phyloP scores from a whole-genome alignment of 2,113 vertebrate genomes.

The Chaetops frenatus region DNA sequence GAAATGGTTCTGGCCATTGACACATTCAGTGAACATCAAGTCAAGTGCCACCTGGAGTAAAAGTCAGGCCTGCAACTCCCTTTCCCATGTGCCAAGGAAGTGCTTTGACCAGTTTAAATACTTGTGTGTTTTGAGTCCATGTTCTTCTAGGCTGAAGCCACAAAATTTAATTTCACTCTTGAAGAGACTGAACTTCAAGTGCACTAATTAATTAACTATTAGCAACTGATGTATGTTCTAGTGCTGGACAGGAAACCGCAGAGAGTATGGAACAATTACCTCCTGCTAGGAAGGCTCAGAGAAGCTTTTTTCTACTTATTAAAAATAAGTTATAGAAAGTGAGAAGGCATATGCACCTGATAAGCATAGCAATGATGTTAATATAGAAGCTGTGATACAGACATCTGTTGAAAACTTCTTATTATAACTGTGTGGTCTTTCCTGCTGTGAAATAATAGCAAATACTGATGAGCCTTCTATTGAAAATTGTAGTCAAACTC shows the following conservation, averaged over 20 bases:
- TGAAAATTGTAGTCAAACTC: background rate
- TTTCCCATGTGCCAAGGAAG: background rate
- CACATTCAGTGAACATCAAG: background rate
- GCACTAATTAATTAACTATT: slow-evolving; percentile 62
- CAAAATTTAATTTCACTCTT: slow-evolving; percentile 57
- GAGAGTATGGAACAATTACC: slow-evolving; percentile 28
- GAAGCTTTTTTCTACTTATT: slow-evolving; percentile 16
- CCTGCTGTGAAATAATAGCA: background rate
- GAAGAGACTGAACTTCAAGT: slow-evolving; percentile 32
- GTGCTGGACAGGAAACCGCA: background rate
- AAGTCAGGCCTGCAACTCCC: background rate
- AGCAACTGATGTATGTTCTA: background rate
- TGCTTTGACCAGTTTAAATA: background rate
- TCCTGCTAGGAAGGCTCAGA: slow-evolving; percentile 30
- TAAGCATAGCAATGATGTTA: background rate
- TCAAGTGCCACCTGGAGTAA: background rate
- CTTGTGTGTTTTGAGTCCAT: background rate
- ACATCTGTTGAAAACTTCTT: background rate
- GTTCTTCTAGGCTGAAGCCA: slow-evolving; percentile 24
- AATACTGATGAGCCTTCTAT: background rate
- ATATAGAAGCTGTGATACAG: background rate
- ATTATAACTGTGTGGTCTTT: background rate
- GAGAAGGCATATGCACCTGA: slow-evolving; percentile 2
- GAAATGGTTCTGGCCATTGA: background rate
- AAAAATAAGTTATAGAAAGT: background rate